Base-by-base conservation (phyloP, 2,888 invertebrate genomes). In the Phaedon cochleariae region DNA sequence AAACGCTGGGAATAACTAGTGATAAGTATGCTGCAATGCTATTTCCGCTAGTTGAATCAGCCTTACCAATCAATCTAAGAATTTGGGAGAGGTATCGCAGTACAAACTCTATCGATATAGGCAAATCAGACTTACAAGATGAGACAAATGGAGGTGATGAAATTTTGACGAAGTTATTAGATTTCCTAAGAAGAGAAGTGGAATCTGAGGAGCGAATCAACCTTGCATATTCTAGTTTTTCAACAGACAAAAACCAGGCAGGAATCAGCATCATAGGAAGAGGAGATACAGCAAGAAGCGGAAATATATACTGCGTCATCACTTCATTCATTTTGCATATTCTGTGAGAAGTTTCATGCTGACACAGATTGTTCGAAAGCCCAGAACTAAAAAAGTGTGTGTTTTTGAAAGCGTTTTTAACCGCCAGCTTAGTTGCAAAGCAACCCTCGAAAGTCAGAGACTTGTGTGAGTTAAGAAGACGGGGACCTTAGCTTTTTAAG, bases 21-120 rank as follows among this genome's bases (percentile, higher is more conserved):
- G n/a, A n/a, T n/a, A n/a, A n/a, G n/a, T n/a, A n/a, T n/a, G n/a
- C n/a, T n/a, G 2, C 48, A 7, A 48, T 48, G 48, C 17, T 17
- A 15, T 12, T 48, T 15, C 17, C 54, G 2, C 31, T 54, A 29
- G 54, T 54, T 29, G 54, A 54, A 18, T 54, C 31, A 17, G 54
- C 54, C 12, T 54, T 31, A 31, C 55, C 55, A 34, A n/a, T 4
- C 4, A 37, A 55, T 5, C 18, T 55, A 10, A 55, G 37, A 20
- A 21, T 55, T 55, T 55, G 41, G 34, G 55, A 55, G 5, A 55
- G n/a, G 18, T 18, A 55, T 7, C 34, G 37, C 17, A 55, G 26
- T 51, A 26, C n/a, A n/a, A 5, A 5, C n/a, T n/a, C 26, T 6
- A 26, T 6, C 6, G 6, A 20, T 55, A 12, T 17, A 15, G 48